A percentile compares a stretch with the other conserved stretches of the same genome.
phyloP scores from a whole-genome alignment of 2,888 invertebrate genomes.

The Oscheius onirici region DNA sequence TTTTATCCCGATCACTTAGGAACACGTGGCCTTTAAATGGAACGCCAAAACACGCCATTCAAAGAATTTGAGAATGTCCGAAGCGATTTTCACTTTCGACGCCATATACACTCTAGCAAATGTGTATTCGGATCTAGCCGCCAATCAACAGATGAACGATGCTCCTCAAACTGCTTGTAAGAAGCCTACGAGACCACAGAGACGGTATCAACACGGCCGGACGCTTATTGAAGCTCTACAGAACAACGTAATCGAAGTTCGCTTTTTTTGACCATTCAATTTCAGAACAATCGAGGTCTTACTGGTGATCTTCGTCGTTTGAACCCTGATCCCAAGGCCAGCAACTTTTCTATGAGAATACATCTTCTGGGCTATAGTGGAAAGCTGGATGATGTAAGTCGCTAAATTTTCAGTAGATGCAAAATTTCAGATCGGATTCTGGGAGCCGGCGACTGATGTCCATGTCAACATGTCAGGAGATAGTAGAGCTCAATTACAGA shows the following conservation, averaged over 20 bases:
- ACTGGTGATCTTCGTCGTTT: conserved; percentile 56
- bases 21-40: conserved; percentile 50
- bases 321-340: conserved; percentile 43
- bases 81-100: conserved; percentile 61
- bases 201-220: conserved; percentile 63
- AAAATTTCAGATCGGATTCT: conserved; percentile 66
- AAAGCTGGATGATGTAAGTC: conserved; percentile 63
- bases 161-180: conserved; percentile 54
- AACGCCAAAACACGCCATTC: conserved; percentile 33
- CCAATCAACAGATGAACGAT: conserved; percentile 40
- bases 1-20: conserved; percentile 25
- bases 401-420: not conserved
- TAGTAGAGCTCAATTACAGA: conserved; percentile 65
- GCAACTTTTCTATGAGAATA: conserved; percentile 69
- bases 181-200: conserved; percentile 50
- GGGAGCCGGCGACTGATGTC: conserved; percentile 67
- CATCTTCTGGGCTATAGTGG: conserved; percentile 69
- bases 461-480: conserved; percentile 68
- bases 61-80: conserved; percentile 45
- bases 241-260: conserved; percentile 48
- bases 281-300: conserved; percentile 46
- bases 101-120: conserved; percentile 61
- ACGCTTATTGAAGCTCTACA: conserved; percentile 48
- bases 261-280: not conserved
- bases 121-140: conserved; percentile 41